These are phyloP conservation scores for Tribolium madens DNA, from an alignment of 1,140 invertebrate species.

Conservation along the genomic window DNA sequence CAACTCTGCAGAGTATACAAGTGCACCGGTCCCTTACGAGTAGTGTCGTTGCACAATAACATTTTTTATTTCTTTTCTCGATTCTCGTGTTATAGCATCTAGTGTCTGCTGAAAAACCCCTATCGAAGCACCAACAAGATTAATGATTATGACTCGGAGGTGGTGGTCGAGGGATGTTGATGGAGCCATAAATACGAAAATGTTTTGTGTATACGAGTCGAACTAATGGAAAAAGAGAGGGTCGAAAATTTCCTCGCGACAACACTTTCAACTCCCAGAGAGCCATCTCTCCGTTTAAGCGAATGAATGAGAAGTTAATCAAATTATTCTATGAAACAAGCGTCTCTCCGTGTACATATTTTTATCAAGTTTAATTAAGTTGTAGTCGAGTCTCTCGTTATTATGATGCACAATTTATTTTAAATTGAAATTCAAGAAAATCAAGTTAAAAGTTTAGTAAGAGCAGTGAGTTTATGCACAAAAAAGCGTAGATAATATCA, in stretches of 20 bases:
- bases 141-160: constrained; percentile 14
- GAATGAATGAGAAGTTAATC: background rate
- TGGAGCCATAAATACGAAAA: constrained; percentile 13
- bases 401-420: constrained; percentile 34
- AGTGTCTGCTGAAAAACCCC: background rate
- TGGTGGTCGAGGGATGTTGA: background rate
- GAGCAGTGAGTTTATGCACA: background rate
- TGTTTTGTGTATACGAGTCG: constrained; percentile 1
- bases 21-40: background rate
- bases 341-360: constrained; percentile 24
- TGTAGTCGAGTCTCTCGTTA: constrained; percentile 9
- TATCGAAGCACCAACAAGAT: constrained; percentile 2
- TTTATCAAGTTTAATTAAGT: constrained; percentile 34
- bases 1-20: background rate
- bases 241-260: constrained; percentile 1
- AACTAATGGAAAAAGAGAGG: constrained; percentile 11
- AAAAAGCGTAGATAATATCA: constrained; percentile 4
- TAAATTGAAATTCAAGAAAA: constrained; percentile 37
- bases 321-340: constrained; percentile 24
- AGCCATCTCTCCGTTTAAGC: background rate
- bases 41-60: background rate
- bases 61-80: background rate
- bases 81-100: background rate
- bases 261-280: background rate
- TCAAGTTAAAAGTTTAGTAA: constrained; percentile 13